These are phyloP conservation scores for Prunella himalayana DNA, from an alignment of 2,113 vertebrate species.

Conservation along the genomic window DNA sequence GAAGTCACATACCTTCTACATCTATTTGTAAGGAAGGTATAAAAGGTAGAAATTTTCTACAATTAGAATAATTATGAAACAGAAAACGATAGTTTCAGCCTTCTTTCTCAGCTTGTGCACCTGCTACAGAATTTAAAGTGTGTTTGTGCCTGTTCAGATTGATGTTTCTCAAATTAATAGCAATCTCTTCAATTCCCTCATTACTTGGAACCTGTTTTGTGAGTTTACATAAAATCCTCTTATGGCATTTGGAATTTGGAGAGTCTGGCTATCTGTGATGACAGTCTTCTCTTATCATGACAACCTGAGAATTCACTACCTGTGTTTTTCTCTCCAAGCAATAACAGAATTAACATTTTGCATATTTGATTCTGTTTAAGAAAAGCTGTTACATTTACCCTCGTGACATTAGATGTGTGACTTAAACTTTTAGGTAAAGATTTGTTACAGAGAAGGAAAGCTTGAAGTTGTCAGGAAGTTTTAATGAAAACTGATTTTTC, in stretches of 20 bases:
- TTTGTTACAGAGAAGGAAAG: neutral
- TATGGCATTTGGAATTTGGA: constrained; percentile 31
- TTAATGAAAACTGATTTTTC: neutral
- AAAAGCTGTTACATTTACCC: neutral
- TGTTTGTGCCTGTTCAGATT: neutral
- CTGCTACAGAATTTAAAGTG: neutral
- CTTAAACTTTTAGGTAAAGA: neutral
- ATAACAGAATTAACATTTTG: constrained; percentile 17
- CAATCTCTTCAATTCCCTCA: neutral
- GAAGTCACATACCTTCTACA: neutral
- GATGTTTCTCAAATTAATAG: constrained; percentile 38
- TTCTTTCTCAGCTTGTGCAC: neutral
- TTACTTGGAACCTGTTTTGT: constrained; percentile 24
- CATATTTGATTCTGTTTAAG: neutral
- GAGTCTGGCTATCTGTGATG: constrained; percentile 42
- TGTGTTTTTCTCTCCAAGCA: constrained; percentile 39
- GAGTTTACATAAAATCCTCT: constrained; percentile 51
- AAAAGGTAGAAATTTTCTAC: neutral
- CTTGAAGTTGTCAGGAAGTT: neutral
- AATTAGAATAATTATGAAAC: neutral
- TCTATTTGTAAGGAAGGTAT: neutral
- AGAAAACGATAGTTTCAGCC: neutral
- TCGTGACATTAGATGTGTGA: neutral
- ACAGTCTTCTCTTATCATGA: constrained; percentile 9
- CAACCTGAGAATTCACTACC: constrained; percentile 27